Conservation (phyloP, 1,140 invertebrate genomes). For the Panagrolaimus sp. region DNA sequence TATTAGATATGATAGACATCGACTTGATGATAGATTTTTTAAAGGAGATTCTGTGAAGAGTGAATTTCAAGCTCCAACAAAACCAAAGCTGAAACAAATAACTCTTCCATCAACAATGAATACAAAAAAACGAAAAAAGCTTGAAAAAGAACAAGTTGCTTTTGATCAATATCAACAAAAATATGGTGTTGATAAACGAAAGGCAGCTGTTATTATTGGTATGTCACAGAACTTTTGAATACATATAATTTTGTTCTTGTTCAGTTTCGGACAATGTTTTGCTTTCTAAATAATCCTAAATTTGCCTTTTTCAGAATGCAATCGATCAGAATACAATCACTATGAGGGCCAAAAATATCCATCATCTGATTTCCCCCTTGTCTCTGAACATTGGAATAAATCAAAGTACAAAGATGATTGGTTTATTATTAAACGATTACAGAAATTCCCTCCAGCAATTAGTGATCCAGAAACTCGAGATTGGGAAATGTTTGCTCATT, state of each 20-base stretch:
- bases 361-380: not conserved
- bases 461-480: not conserved
- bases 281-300: too few species aligned
- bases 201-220: not conserved
- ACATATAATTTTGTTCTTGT: too few species aligned
- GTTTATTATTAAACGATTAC: conserved; percentile 15
- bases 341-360: conserved; percentile 19
- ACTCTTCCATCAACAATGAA: not conserved
- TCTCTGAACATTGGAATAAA: conserved; percentile 17
- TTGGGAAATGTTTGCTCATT: conserved; percentile 9
- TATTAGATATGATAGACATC: not conserved
- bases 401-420: conserved; percentile 6
- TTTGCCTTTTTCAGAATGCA: conserved; percentile 16
- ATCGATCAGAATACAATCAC: conserved; percentile 15
- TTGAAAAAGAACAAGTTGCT: not conserved
- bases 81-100: not conserved
- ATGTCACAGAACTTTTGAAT: not conserved
- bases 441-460: not conserved
- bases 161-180: not conserved
- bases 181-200: conserved; percentile 1
- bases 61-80: not conserved
- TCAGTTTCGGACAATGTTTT: too few species aligned
- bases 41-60: not conserved
- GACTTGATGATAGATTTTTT: not conserved
- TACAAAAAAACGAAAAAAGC: not conserved